These are phyloP conservation scores for Distichodus sexfasciatus DNA, from an alignment of 2,797 vertebrate genomes.

Conservation along the genomic window DNA sequence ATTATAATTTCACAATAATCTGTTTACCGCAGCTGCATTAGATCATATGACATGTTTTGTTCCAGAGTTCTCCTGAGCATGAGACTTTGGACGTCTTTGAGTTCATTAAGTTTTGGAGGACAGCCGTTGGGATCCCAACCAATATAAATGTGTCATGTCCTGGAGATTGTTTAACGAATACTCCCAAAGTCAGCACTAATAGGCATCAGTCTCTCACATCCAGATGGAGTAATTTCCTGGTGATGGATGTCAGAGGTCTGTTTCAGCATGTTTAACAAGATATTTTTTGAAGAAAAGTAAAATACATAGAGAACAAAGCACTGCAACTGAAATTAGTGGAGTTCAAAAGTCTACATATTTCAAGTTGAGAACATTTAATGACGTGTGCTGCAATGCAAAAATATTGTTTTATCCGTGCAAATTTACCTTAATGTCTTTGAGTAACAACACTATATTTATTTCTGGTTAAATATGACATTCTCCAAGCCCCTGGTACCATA, in stretches of 20 bases:
- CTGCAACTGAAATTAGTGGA: no score
- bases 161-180: background rate
- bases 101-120: background rate
- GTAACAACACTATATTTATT: no score
- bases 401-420: no score
- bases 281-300: no score
- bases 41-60: constrained; percentile 1
- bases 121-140: background rate
- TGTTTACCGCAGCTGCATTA: constrained; percentile 17
- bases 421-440: no score
- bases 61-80: background rate
- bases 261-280: no score
- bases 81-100: background rate
- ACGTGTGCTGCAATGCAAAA: no score
- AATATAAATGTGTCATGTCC: background rate
- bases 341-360: no score
- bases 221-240: background rate
- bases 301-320: no score
- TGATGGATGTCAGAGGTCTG: background rate
- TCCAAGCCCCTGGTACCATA: no score
- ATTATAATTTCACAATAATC: constrained; percentile 19
- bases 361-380: no score
- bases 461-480: no score
- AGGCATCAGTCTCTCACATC: background rate
- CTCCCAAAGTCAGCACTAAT: background rate